phyloP scores from a whole-genome alignment of 2,113 vertebrate species.

The Nansenia antarctica region DNA sequence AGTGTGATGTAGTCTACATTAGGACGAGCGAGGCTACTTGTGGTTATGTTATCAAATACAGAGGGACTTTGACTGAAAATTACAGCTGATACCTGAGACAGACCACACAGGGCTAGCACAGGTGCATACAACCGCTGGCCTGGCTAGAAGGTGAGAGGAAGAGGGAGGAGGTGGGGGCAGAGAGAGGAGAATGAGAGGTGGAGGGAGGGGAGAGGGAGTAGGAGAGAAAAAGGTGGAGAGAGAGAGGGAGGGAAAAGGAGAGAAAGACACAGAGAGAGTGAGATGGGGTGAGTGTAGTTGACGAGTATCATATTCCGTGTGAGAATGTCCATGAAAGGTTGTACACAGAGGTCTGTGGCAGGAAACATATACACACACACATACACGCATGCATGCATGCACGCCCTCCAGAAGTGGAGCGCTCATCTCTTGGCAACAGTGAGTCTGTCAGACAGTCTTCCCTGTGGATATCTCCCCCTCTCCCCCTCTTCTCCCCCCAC shows the following conservation, averaged over 20 bases:
- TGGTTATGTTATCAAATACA: background rate
- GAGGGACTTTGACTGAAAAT: background rate
- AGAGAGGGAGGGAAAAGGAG: background rate
- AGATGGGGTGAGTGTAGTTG: background rate
- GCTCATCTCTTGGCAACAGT: slow-evolving; percentile 42
- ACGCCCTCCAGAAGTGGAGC: too few relatives aligned
- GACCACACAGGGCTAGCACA: background rate
- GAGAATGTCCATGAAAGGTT: background rate
- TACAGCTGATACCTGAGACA: background rate
- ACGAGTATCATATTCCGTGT: background rate
- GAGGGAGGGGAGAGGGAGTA: too few relatives aligned
- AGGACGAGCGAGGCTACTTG: background rate
- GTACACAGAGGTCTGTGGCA: background rate
- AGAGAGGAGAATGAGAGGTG: background rate
- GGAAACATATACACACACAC: background rate
- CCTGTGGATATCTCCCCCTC: slow-evolving; percentile 45
- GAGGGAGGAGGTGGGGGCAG: background rate
- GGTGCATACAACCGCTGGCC: background rate
- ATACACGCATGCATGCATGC: background rate
- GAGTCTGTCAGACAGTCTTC: slow-evolving; percentile 54
- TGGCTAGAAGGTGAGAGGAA: background rate
- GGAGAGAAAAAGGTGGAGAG: too few relatives aligned
- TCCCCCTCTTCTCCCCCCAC: slow-evolving; percentile 44
- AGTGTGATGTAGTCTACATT: background rate
- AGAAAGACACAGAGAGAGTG: too few relatives aligned